Conservation (phyloP, 1,140 invertebrate species). For the Sarcophaga bullata region DNA sequence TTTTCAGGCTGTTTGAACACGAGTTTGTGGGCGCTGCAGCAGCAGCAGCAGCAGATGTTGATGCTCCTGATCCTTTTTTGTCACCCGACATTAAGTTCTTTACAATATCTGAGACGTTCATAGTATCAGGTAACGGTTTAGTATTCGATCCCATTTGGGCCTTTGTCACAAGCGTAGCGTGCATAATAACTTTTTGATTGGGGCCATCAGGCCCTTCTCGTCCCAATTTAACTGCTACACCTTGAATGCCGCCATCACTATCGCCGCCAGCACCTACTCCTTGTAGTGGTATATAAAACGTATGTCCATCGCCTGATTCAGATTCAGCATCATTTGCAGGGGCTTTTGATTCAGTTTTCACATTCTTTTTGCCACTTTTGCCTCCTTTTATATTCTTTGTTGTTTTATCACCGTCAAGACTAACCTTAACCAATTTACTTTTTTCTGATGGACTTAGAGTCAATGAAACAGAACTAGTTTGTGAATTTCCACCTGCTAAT, state of each 20-base stretch:
- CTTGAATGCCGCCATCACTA: constrained; percentile 70
- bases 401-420: constrained; percentile 43
- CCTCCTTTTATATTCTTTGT: not conserved
- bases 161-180: constrained; percentile 76
- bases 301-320: constrained; percentile 67
- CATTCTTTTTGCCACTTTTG: constrained; percentile 48
- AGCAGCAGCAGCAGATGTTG: not conserved
- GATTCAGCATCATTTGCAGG: constrained; percentile 52
- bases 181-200: constrained; percentile 73
- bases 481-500: constrained; percentile 35
- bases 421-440: constrained; percentile 52
- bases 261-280: constrained; percentile 67
- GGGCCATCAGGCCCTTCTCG: constrained; percentile 72
- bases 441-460: constrained; percentile 61
- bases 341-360: constrained; percentile 39
- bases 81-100: constrained; percentile 52
- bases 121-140: constrained; percentile 58
- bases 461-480: constrained; percentile 53
- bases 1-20: constrained; percentile 63
- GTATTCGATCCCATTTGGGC: constrained; percentile 67
- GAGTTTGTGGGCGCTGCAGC: constrained; percentile 42
- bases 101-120: constrained; percentile 60
- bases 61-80: constrained; percentile 31
- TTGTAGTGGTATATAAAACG: constrained; percentile 78
- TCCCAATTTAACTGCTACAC: constrained; percentile 75